phyloP scores from a whole-genome alignment of 2,113 vertebrate genomes.

The Varanus salvator region DNA sequence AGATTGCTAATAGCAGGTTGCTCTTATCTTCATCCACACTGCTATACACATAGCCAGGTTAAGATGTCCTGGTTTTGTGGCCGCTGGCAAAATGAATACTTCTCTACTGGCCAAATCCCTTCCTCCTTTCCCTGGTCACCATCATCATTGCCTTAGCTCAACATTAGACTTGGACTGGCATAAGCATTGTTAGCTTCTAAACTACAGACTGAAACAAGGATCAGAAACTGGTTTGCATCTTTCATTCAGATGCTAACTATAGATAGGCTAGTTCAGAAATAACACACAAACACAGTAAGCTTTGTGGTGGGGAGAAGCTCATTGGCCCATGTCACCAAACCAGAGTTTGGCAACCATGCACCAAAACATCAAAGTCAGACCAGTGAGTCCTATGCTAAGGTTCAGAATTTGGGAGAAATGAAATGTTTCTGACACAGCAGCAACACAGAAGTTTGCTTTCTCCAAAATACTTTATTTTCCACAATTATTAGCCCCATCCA shows the following conservation, averaged over 20 bases:
- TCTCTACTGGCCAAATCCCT: too few species aligned
- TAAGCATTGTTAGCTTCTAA: background rate
- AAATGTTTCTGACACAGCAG: background rate
- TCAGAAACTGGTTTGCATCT: background rate
- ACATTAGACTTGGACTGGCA: background rate
- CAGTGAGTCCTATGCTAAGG: background rate
- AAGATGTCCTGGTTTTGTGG: background rate
- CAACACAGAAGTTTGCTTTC: background rate
- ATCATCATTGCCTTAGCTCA: too few species aligned
- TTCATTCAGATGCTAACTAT: background rate
- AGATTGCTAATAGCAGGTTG: background rate
- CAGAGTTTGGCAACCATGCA: background rate
- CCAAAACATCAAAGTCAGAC: too few species aligned
- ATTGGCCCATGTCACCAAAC: background rate
- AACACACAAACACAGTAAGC: background rate
- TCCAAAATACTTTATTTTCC: background rate
- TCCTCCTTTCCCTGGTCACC: too few species aligned
- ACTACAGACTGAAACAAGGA: background rate
- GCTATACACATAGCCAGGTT: background rate
- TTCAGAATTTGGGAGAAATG: background rate
- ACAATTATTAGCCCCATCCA: background rate
- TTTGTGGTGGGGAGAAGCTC: background rate
- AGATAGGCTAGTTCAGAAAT: background rate
- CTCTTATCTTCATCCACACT: background rate
- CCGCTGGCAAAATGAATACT: background rate